Evolutionary conservation across 2,888 invertebrate species (phyloP), one percentile per base, ranked within the genome.

Genomic region (Mimachlamys varia): DNA sequence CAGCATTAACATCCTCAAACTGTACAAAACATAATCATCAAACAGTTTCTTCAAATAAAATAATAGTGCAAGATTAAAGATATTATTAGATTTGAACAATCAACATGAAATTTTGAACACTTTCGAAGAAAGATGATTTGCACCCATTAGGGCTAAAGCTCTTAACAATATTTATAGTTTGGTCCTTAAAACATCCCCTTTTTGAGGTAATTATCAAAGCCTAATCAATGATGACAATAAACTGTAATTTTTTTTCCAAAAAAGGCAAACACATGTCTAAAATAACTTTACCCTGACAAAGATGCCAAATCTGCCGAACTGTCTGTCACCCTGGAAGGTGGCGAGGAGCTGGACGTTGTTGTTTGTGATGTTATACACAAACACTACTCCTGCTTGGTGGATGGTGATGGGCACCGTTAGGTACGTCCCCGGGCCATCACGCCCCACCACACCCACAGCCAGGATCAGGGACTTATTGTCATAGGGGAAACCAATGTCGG

Each of bases 1-100:
- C 95, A 58, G 89, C 91, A 88, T 94, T 94, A 13, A 95, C 49
- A 92, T 95, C 95, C 88, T 92, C 88, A 93, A 95, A 94, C 95
- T 95, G 92, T 50, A 92, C 88, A 89, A 38, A 50, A 91, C 62
- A 87, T 27, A 33, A 44, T 44, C 44, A 44, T 44, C 7, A 44
- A 44, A 3, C 19, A 89, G 88, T 55, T 10, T 15, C 50, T 62
- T 50, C 27, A 53, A 53, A 15, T 19, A 53, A 53, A 13, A 44
- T 44, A 44, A 5, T 44, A 44, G n/a, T n/a, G n/a, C n/a, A n/a
- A n/a, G n/a, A n/a, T n/a, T n/a, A n/a, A n/a, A n/a, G n/a, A n/a
- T n/a, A n/a, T n/a, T n/a, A n/a, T n/a, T n/a, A n/a, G n/a, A n/a
- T n/a, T n/a, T n/a, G n/a, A n/a, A n/a, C n/a, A n/a, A n/a, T n/a